Base-by-base conservation (phyloP, 2,113 vertebrate genomes). In the Alectura lathami region DNA sequence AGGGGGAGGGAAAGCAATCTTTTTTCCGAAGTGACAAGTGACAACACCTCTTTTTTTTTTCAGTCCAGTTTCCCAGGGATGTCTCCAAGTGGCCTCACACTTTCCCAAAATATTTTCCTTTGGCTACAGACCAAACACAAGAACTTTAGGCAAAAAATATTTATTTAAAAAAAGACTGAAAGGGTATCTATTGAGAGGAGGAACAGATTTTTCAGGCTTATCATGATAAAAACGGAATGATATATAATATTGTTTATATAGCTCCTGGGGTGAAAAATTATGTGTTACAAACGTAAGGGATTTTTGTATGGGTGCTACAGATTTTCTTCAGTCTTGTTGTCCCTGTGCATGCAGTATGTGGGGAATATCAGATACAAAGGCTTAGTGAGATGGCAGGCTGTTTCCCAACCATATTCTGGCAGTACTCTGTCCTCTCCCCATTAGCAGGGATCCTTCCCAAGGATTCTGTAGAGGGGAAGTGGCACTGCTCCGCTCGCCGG, bases 31-130 rank as follows among this genome's bases (percentile, higher is more conserved):
- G 74, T 94, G 94, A 86, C 72, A 93, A 94, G 32, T 95, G 87
- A 91, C 91, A 94, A 82, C 91, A 93, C 79, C 50, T 91, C n/a
- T 32, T 72, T 66, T 51, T 72, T 70, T 83, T 92, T 74, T 22
- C 2, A 63, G 60, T 88, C 40, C 53, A 24, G 24, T 97, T 97
- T 97, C 95, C 93, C 96, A 97, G 92, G 83, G 83, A 88, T 93
- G 85, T 90, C 90, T 95, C 88, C 94, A 96, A 92, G 48, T 84
- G 90, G 86, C 73, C 88, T 94, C 82, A 91, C 79, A 94, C 90
- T 95, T 97, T 96, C 95, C 93, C 36, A 90, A 96, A 97, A 97
- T 97, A 97, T 90, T 90, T 90, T 91, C 56, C 21, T 83, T 80
- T 97, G 96, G 95, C 89, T 86, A 57, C 30, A 90, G 64, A 82